Conservation (phyloP, 2,113 vertebrate genomes). For the Tyrannus savana region DNA sequence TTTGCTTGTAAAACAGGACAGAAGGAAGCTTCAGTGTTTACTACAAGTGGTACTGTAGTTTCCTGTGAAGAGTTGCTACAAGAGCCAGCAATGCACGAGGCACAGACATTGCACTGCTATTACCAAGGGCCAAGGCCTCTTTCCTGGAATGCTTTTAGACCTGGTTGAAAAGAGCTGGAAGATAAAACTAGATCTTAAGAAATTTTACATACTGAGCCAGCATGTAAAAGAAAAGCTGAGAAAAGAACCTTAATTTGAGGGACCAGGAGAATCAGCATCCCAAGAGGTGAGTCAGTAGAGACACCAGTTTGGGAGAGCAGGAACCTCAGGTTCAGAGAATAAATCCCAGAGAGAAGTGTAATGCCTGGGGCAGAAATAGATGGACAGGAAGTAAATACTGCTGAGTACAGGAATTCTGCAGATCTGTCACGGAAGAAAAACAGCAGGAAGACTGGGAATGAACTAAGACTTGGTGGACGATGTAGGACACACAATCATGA, state of each 20-base stretch:
- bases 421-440: neutral
- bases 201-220: neutral
- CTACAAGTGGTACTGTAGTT: neutral
- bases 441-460: neutral
- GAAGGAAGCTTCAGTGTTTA: neutral
- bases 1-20: neutral
- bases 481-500: neutral
- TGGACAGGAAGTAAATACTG: neutral
- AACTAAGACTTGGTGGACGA: neutral
- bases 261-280: neutral
- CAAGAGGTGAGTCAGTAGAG: neutral
- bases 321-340: neutral
- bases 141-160: neutral
- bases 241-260: neutral
- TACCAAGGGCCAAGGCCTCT: neutral
- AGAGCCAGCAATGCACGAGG: neutral
- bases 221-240: neutral
- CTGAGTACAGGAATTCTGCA: neutral
- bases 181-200: neutral
- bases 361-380: neutral
- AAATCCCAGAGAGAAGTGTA: neutral
- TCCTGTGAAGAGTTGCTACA: neutral
- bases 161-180: neutral
- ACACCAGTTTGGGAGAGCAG: neutral
- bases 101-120: neutral